Percentiles rank a stretch among this genome's conserved stretches.
Evolutionary conservation across 2,113 vertebrate genomes (phyloP).

Genomic region (Mus musculus): GRCm39 chr4:148170501-148171000

Average conservation of each 20-base stretch:
- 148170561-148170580: not conserved
- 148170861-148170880: constrained; percentile 49
- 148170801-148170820: not conserved
- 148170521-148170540: not conserved
- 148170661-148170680: no score
- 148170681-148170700: not conserved
- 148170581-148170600: not conserved
- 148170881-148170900: constrained; percentile 58
- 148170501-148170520: not conserved
- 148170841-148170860: not conserved
- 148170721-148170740: not conserved
- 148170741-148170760: accelerated
- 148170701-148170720: not conserved
- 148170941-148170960: not conserved
- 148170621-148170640: not conserved
- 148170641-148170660: not conserved
- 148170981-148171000: not conserved
- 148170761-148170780: not conserved
- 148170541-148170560: not conserved
- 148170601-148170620: not conserved
- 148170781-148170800: not conserved
- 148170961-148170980: not conserved
- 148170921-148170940: constrained; percentile 1
- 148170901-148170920: constrained; percentile 27
- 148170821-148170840: constrained; percentile 20